phyloP scores from a whole-genome alignment of 2,888 invertebrate genomes.

The Drosophila histrio region DNA sequence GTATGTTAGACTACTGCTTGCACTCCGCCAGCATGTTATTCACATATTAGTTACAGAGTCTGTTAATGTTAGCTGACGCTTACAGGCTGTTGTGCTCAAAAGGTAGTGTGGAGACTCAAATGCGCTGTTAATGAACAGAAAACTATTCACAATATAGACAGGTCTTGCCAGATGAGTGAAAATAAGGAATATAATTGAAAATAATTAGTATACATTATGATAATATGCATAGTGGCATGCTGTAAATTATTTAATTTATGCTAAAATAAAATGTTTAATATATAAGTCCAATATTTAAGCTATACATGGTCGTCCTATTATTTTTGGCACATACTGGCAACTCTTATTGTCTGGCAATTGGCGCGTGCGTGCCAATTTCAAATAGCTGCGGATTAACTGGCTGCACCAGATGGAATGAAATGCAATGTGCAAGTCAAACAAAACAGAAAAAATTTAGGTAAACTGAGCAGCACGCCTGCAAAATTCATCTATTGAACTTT shows the following conservation, averaged over 20 bases:
- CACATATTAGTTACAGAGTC: neutral
- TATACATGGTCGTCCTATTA: neutral
- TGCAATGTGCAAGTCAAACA: constrained; percentile 40
- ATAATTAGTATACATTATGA: neutral
- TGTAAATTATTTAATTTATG: neutral
- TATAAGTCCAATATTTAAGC: neutral
- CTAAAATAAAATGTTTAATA: neutral
- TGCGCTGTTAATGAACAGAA: constrained; percentile 13
- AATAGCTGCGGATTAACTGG: constrained; percentile 52
- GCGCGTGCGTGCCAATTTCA: constrained; percentile 59
- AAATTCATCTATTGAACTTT: constrained; percentile 34
- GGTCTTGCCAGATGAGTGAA: constrained; percentile 16
- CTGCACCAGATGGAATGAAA: constrained; percentile 22
- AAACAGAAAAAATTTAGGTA: constrained; percentile 32
- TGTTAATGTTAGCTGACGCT: neutral
- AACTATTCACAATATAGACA: neutral
- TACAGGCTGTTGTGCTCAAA: neutral
- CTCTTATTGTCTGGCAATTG: constrained; percentile 4
- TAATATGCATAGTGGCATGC: neutral
- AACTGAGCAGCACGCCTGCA: constrained; percentile 26
- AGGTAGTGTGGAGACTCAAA: neutral
- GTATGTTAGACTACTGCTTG: constrained; percentile 2
- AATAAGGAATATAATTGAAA: neutral
- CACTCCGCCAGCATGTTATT: constrained; percentile 7
- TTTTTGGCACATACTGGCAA: constrained; percentile 29